These are phyloP conservation scores for Spizaetus ornatus DNA, from an alignment of 2,113 vertebrate species.

Conservation along the genomic window DNA sequence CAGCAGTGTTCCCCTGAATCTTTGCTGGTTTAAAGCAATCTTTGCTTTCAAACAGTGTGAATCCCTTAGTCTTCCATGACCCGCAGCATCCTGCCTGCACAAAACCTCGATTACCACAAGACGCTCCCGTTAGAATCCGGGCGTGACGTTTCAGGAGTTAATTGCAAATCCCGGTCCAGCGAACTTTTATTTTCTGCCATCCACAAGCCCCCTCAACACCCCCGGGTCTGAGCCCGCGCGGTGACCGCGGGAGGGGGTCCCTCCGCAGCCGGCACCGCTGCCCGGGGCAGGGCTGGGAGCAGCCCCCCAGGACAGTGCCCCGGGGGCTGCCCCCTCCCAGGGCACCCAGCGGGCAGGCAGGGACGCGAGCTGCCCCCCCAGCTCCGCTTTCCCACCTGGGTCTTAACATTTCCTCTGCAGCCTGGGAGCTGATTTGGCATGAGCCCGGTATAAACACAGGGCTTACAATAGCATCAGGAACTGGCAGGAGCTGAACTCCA, in stretches of 20 bases:
- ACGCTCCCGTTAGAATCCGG: neutral
- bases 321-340: too few species aligned
- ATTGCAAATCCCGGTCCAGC: neutral
- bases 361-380: neutral
- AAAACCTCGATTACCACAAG: neutral
- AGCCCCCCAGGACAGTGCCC: neutral
- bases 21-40: neutral
- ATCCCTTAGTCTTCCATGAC: neutral
- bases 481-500: conserved; percentile 22
- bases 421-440: neutral
- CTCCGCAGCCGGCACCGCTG: neutral
- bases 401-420: neutral
- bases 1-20: neutral
- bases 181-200: neutral
- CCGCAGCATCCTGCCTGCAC: neutral
- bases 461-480: neutral
- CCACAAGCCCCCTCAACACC: accelerated
- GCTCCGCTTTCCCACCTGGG: neutral
- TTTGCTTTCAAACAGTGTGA: neutral
- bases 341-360: neutral
- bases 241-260: neutral
- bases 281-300: neutral
- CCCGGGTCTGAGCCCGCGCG: accelerated
- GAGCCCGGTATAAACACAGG: neutral
- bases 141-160: neutral